Evolutionary conservation across 2,797 vertebrate species (phyloP).

Genomic region (Telmatherina bonti): DNA sequence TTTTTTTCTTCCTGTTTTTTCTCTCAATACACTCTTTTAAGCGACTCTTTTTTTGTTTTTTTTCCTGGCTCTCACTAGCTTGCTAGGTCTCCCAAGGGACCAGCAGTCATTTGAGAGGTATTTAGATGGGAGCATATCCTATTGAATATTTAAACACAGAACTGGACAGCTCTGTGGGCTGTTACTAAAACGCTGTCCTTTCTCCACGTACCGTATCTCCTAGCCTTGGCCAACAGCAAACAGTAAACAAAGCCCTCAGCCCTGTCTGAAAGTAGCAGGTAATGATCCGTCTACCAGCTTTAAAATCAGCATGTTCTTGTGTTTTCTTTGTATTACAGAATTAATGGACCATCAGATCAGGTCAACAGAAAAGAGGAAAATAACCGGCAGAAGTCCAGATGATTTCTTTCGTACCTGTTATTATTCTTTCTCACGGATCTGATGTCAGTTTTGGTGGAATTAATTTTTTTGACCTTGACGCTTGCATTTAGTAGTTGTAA

Average conservation of each 20-base stretch:
- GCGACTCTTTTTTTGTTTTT: constrained; percentile 42
- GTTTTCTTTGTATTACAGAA: constrained; percentile 9
- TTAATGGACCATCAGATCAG: constrained; percentile 17
- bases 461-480: neutral
- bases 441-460: neutral
- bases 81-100: constrained; percentile 56
- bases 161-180: constrained; percentile 43
- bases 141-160: constrained; percentile 70
- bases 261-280: constrained; percentile 36
- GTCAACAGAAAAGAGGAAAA: constrained; percentile 12
- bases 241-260: neutral
- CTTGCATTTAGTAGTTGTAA: neutral
- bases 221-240: constrained; percentile 26
- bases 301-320: constrained; percentile 21
- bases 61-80: constrained; percentile 49
- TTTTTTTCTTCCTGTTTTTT: constrained; percentile 28
- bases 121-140: constrained; percentile 67
- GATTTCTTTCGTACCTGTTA: neutral
- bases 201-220: constrained; percentile 8
- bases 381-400: constrained; percentile 22
- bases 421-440: neutral
- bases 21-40: constrained; percentile 50
- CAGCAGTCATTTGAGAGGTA: constrained; percentile 67
- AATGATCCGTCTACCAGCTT: constrained; percentile 33
- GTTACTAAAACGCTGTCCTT: constrained; percentile 27